Evolutionary conservation across 2,113 vertebrate genomes (phyloP).

Genomic region (Centropristis striata): DNA sequence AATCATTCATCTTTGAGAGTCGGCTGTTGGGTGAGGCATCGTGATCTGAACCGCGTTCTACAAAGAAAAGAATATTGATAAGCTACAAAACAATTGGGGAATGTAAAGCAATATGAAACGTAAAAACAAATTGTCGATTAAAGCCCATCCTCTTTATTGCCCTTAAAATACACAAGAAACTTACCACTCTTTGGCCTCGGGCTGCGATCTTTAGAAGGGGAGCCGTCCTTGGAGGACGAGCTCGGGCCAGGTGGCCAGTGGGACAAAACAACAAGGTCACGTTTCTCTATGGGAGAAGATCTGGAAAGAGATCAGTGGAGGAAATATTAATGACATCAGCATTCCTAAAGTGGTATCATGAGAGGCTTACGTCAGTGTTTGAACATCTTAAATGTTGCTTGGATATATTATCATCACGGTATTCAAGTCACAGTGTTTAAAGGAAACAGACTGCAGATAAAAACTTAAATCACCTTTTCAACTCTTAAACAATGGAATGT

Average conservation of each 20-base stretch:
- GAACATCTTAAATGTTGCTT: background rate
- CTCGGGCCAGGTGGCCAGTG: constrained; percentile 82
- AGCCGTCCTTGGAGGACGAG: constrained; percentile 72
- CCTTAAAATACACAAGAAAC: accelerated
- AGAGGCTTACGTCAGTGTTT: background rate
- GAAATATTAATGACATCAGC: constrained; percentile 11
- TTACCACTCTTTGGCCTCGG: constrained; percentile 71
- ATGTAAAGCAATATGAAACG: background rate
- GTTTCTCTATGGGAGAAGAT: constrained; percentile 84
- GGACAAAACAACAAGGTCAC: constrained; percentile 85
- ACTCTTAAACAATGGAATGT: constrained; percentile 39
- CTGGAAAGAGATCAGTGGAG: constrained; percentile 59
- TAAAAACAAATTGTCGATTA: background rate
- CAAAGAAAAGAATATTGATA: background rate
- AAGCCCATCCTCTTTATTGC: accelerated
- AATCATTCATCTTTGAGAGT: constrained; percentile 56
- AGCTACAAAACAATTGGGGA: background rate
- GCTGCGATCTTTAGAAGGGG: constrained; percentile 62
- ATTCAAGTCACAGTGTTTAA: background rate
- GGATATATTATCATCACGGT: background rate
- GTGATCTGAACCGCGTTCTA: constrained; percentile 60
- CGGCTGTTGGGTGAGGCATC: constrained; percentile 60
- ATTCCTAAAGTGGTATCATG: background rate
- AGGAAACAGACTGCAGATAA: too few relatives aligned
- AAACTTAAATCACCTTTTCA: constrained; percentile 30